A percentile compares a stretch with the other conserved stretches of the same genome.
Conservation (phyloP, 1,140 invertebrate genomes). For the Diorhabda sublineata region DNA sequence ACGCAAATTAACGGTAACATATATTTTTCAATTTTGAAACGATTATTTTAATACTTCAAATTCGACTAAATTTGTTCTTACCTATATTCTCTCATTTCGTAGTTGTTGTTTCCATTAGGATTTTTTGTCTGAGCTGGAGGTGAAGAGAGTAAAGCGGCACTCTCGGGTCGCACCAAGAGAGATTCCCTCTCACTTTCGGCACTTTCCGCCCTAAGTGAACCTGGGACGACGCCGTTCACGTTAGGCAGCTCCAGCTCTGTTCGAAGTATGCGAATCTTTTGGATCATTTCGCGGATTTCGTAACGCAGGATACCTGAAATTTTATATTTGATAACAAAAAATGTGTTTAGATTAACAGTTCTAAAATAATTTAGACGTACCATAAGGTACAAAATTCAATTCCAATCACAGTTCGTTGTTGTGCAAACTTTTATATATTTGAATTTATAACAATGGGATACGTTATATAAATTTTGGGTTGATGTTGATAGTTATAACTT, state of each 20-base stretch:
- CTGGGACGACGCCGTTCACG: slow-evolving; percentile 47
- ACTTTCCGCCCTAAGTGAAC: slow-evolving; percentile 47
- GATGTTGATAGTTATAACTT: too few species aligned
- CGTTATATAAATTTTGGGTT: too few species aligned
- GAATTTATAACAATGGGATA: too few species aligned
- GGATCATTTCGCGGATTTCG: slow-evolving; percentile 85
- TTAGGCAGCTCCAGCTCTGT: slow-evolving; percentile 51
- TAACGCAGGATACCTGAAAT: slow-evolving; percentile 66
- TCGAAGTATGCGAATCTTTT: slow-evolving; percentile 69
- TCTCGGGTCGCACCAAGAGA: slow-evolving; percentile 50
- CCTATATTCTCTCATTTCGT: slow-evolving; percentile 64
- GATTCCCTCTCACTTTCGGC: slow-evolving; percentile 55
- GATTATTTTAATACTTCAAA: too few species aligned
- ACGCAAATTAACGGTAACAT: too few species aligned
- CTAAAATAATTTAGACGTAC: too few species aligned
- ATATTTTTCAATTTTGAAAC: too few species aligned
- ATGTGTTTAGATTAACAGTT: too few species aligned
- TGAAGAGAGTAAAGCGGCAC: slow-evolving; percentile 44
- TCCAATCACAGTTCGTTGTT: too few species aligned
- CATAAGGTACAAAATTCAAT: too few species aligned
- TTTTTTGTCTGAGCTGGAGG: slow-evolving; percentile 53
- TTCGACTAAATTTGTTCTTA: background rate
- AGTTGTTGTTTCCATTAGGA: slow-evolving; percentile 71
- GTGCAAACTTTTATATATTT: too few species aligned
- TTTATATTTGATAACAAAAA: too few species aligned